These are phyloP conservation scores for Phaethornis superciliosus DNA, from an alignment of 2,113 vertebrate species.

Conservation along the genomic window DNA sequence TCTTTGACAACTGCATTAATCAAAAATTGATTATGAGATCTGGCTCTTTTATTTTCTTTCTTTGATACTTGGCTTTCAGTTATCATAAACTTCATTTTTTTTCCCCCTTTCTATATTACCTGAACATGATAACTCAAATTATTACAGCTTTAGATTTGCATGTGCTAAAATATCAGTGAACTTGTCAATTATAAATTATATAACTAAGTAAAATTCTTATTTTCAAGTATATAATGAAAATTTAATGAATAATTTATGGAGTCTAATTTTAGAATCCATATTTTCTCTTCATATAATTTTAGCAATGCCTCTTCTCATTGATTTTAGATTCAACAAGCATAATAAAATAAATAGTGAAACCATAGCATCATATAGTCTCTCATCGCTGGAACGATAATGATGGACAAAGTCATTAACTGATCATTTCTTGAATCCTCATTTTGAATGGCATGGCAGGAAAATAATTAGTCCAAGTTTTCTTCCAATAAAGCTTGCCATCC, in stretches of 20 bases:
- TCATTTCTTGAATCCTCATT: background rate
- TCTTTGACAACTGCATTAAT: background rate
- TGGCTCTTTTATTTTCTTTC: background rate
- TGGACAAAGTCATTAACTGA: background rate
- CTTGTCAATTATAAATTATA: background rate
- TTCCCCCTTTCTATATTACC: background rate
- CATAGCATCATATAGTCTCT: background rate
- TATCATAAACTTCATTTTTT: background rate
- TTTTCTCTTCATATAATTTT: background rate
- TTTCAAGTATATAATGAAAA: background rate
- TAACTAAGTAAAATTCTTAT: background rate
- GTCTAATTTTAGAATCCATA: background rate
- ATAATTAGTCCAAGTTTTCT: background rate
- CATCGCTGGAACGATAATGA: background rate
- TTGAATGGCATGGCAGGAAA: background rate
- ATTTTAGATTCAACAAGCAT: background rate
- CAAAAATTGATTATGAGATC: background rate
- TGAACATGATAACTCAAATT: background rate
- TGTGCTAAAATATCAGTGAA: background rate
- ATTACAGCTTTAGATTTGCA: background rate
- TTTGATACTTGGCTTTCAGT: background rate
- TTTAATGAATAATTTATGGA: background rate
- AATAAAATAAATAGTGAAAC: background rate
- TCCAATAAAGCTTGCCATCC: background rate
- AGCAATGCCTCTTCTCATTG: background rate